Base-by-base conservation (phyloP, 35 echinoderm and acorn worm genomes). In the Strongylocentrotus purpuratus region DNA sequence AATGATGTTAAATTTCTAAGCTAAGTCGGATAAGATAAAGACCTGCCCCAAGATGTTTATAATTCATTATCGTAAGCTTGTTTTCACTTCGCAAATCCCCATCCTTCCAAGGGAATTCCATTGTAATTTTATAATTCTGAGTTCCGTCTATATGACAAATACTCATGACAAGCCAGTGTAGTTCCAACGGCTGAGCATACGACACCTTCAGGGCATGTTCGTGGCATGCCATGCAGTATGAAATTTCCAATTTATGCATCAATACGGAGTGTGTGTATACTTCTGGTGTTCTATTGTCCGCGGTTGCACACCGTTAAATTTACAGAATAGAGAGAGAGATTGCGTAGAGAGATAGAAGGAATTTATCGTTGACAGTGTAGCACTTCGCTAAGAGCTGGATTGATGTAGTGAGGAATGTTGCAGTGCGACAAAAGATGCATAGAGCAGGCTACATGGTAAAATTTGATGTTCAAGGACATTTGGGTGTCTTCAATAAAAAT, bases 181-280 rank as follows among this genome's bases (percentile, higher is more conserved):
- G 65, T 28, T 78, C 65, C 20, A 78, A 78, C 65, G 20, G 20
- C 65, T 7, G 5, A 78, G 65, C 65, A 78, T n/a, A n/a, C 22
- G 4, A 18, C 7, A n/a, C 65, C 65, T 78, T 25, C 65, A n/a
- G 65, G 65, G 65, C 65, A 78, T 31, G 22, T 78, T 22, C 65
- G 25, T 70, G 61, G 61, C 65, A n/a, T 78, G 65, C 25, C 65
- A 78, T 28, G 65, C 65, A 78, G 65, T 78, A 78, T 78, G 65
- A 78, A 78, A 78, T 78, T 78, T 78, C 65, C 65, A 78, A 78
- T 78, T 78, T 78, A 78, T 78, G 65, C 25, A 78, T 78, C 15
- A 78, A 78, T 78, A 78, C n/a, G 20, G 65, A 78, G 65, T 78
- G 65, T 78, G 65, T n/a, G 28, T 55, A 55, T 55, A 55, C 50